Evolutionary conservation across 2,113 vertebrate species (phyloP).

Genomic region (Actenoides lindsayi): DNA sequence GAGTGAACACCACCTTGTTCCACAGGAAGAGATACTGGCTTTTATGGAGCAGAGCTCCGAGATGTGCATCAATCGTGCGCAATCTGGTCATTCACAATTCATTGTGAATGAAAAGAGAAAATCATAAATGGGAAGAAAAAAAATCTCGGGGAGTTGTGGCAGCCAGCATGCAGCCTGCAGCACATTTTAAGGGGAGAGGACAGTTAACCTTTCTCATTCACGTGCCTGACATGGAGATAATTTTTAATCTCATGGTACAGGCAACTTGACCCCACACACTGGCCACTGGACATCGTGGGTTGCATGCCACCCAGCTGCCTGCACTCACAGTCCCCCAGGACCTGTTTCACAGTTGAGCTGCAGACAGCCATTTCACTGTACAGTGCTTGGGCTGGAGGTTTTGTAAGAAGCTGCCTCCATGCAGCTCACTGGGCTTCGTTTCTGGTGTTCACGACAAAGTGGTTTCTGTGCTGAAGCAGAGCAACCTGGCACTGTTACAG

Average conservation of each 20-base stretch:
- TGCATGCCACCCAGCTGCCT: not conserved
- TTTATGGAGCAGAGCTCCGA: not conserved
- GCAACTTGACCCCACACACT: not conserved
- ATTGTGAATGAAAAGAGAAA: not conserved
- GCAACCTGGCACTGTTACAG: too few species aligned
- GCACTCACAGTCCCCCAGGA: rapidly evolving
- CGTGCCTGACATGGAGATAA: rapidly evolving
- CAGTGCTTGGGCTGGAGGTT: not conserved
- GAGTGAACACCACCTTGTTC: not conserved
- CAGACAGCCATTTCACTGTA: rapidly evolving
- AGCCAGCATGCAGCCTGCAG: not conserved
- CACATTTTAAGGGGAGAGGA: not conserved
- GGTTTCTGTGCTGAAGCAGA: not conserved
- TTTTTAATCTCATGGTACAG: not conserved
- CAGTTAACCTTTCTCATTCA: not conserved
- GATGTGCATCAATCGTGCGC: rapidly evolving
- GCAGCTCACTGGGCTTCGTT: not conserved
- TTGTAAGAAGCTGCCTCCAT: not conserved
- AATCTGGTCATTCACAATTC: not conserved
- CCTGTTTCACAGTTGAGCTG: rapidly evolving
- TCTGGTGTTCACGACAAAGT: rapidly evolving
- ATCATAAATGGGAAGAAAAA: not conserved
- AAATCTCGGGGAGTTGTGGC: not conserved
- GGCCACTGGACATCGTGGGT: not conserved
- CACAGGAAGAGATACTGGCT: not conserved